Evolutionary conservation across 2,888 invertebrate species (phyloP), one percentile per base, ranked within the genome.

Genomic region (Autographa pulchrina): DNA sequence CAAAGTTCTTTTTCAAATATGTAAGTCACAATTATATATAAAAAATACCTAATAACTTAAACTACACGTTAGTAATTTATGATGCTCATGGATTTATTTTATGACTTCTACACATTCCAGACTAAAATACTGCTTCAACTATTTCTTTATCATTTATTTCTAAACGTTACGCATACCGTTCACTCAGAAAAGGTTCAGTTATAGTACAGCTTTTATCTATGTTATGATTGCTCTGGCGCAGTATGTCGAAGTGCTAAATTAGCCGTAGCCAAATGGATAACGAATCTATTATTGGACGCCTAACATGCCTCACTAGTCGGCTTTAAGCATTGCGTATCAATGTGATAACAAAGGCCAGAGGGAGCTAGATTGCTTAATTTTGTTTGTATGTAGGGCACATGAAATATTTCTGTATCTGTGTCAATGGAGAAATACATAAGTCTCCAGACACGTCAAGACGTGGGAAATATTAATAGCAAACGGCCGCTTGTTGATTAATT

Each of bases 261-360:
- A 68, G 20, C 69, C 68, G 65, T 58, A 58, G 62, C 68, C 48
- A 70, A 60, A 65, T 66, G 70, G 62, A 75, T 72, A 72, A 63
- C 56, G 20, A 66, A 61, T 81, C 62, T 73, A 70, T 68, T 74
- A 74, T 71, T 70, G 66, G 59, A 52, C 32, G 62, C 63, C 56
- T 66, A 58, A 65, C 64, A 65, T 72, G 68, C 65, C 60, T 43
- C 61, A 38, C 62, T 60, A 38, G 60, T 61, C 62, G 62, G 56
- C 63, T 52, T 65, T 14, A 68, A 69, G 35, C 48, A 64, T 65
- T 63, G 62, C 52, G 69, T 65, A 61, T 70, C 54, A 25, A n/a
- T 58, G 41, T 70, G 82, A 82, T 82, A 78, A 82, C 68, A 82
- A 65, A 77, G 82, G 81, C 64, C 82, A 82, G 74, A 62, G 81